Conservation (phyloP, 2,888 invertebrate species). For the Calliopum simillimum region DNA sequence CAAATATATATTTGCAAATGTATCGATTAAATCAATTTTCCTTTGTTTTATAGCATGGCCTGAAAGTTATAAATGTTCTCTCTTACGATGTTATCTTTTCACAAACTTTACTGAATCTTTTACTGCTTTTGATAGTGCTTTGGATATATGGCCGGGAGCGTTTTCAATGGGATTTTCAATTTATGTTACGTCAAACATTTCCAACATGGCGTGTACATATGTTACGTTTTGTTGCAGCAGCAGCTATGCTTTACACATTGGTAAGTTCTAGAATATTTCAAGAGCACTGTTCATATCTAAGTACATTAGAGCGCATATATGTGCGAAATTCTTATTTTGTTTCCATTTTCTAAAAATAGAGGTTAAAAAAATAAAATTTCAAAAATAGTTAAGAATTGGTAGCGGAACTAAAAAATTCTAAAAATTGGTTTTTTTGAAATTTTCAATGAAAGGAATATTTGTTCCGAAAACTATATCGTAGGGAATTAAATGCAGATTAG, state of each 20-base stretch:
- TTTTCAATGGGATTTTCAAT: constrained; percentile 75
- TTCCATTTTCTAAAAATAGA: too few species aligned
- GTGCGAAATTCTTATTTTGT: too few species aligned
- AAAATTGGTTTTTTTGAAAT: too few species aligned
- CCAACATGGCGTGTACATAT: constrained; percentile 64
- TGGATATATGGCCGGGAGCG: constrained; percentile 83
- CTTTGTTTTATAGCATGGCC: constrained; percentile 51
- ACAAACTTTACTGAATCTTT: constrained; percentile 65
- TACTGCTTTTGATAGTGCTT: constrained; percentile 83
- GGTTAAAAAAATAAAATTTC: too few species aligned
- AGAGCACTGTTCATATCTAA: too few species aligned
- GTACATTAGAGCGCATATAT: too few species aligned
- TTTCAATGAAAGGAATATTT: too few species aligned
- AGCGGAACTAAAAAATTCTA: too few species aligned
- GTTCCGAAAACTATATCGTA: too few species aligned
- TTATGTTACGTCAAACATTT: constrained; percentile 79
- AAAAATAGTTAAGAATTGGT: too few species aligned
- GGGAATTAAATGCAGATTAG: too few species aligned
- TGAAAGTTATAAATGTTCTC: constrained; percentile 48
- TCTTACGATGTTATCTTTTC: constrained; percentile 48
- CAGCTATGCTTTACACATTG: constrained; percentile 51
- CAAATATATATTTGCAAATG: not conserved
- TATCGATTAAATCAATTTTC: not conserved
- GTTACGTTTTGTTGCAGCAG: constrained; percentile 59
- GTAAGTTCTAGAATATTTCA: constrained; percentile 44